Evolutionary conservation across 2,888 invertebrate genomes (phyloP).

Genomic region (Apodemia mormo): DNA sequence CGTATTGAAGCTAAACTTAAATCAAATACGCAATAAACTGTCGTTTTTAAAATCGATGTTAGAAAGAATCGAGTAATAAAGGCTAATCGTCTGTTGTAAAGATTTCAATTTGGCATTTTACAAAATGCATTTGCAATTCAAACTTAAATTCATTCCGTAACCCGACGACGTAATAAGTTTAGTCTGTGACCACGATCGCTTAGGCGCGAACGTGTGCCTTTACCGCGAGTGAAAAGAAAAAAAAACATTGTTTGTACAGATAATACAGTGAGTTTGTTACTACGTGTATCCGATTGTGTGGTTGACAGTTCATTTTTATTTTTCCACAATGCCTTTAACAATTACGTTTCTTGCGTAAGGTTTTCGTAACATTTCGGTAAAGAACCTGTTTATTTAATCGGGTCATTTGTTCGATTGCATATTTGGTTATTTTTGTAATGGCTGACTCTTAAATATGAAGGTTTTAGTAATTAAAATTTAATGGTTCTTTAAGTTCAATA

Average conservation of each 20-base stretch:
- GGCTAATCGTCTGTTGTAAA: not conserved
- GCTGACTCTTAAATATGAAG: not conserved
- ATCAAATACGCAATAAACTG: not conserved
- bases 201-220: slow-evolving; percentile 22
- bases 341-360: slow-evolving; percentile 29
- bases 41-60: not conserved
- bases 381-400: slow-evolving; percentile 35
- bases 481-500: too few relatives aligned
- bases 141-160: slow-evolving; percentile 5
- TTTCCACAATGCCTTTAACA: slow-evolving; percentile 23
- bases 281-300: slow-evolving; percentile 23
- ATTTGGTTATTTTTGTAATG: slow-evolving; percentile 11
- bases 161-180: slow-evolving; percentile 2
- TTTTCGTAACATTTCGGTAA: slow-evolving; percentile 32
- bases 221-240: slow-evolving; percentile 24
- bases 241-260: slow-evolving; percentile 19
- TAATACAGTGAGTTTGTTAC: slow-evolving; percentile 25
- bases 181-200: slow-evolving; percentile 19
- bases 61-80: not conserved
- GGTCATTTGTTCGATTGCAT: slow-evolving; percentile 33
- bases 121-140: slow-evolving; percentile 13
- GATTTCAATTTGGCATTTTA: slow-evolving; percentile 9
- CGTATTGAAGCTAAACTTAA: not conserved
- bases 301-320: slow-evolving; percentile 27
- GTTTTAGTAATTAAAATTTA: not conserved